Conservation (phyloP, 2,797 vertebrate genomes). For the Astyanax mexicanus region DNA sequence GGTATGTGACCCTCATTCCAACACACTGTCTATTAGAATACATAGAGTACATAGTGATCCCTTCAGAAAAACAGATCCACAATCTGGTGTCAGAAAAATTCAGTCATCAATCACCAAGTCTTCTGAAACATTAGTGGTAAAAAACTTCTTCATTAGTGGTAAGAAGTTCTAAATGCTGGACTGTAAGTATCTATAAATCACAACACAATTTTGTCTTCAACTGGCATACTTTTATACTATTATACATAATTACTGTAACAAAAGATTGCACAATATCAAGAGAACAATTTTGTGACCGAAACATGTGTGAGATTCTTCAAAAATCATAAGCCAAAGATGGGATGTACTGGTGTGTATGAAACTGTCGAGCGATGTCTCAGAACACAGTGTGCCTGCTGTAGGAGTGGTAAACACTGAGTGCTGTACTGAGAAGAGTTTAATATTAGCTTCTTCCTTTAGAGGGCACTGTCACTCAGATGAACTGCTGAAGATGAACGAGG, state of each 20-base stretch:
- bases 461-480: not conserved
- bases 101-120: constrained; percentile 15
- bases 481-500: not conserved
- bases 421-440: not conserved
- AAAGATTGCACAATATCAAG: no score
- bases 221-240: no score
- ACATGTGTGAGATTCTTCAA: not conserved
- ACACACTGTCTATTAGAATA: not conserved
- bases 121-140: constrained; percentile 8
- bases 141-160: not conserved
- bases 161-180: not conserved
- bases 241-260: no score
- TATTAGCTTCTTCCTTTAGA: not conserved
- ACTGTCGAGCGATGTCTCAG: not conserved
- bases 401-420: not conserved
- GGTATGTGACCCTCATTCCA: not conserved
- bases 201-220: not conserved
- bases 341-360: not conserved
- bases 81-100: constrained; percentile 9
- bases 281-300: not conserved
- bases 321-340: not conserved
- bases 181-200: no score
- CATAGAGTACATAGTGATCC: not conserved
- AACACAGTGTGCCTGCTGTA: not conserved
- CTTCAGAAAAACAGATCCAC: not conserved